phyloP scores from a whole-genome alignment of 2,797 vertebrate species.

The Chrysolophus pictus region DNA sequence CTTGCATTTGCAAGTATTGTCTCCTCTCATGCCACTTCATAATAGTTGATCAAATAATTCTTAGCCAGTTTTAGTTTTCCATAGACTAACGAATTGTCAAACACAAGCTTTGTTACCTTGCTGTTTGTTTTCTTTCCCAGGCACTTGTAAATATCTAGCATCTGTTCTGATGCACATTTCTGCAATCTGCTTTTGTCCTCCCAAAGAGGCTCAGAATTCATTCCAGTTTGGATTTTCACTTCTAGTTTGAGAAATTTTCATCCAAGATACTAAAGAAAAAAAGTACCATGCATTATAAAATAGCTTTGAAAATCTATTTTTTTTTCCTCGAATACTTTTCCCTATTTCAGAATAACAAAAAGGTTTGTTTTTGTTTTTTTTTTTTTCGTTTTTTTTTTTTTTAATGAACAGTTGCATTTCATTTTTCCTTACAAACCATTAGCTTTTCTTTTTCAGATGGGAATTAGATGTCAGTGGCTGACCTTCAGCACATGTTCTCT shows the following conservation, averaged over 20 bases:
- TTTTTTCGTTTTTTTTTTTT: no score
- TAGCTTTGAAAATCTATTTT: not conserved
- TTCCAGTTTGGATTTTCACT: not conserved
- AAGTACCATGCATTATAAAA: not conserved
- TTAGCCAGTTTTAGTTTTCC: not conserved
- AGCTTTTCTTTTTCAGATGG: not conserved
- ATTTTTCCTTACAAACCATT: not conserved
- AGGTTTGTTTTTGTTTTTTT: no score
- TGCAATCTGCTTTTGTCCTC: not conserved
- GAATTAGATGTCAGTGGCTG: not conserved
- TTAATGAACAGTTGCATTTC: no score
- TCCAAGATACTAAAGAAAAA: not conserved
- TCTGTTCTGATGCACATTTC: not conserved
- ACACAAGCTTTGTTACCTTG: not conserved
- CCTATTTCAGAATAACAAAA: not conserved
- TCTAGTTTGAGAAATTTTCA: not conserved
- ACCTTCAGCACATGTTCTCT: not conserved
- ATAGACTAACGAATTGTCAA: not conserved
- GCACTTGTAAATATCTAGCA: not conserved
- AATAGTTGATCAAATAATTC: not conserved
- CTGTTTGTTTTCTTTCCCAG: not conserved
- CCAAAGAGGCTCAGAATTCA: not conserved
- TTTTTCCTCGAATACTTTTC: not conserved
- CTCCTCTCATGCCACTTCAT: not conserved
- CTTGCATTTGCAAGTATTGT: not conserved